Conservation (phyloP, 1,140 invertebrate genomes). For the Drosophila jambulina region DNA sequence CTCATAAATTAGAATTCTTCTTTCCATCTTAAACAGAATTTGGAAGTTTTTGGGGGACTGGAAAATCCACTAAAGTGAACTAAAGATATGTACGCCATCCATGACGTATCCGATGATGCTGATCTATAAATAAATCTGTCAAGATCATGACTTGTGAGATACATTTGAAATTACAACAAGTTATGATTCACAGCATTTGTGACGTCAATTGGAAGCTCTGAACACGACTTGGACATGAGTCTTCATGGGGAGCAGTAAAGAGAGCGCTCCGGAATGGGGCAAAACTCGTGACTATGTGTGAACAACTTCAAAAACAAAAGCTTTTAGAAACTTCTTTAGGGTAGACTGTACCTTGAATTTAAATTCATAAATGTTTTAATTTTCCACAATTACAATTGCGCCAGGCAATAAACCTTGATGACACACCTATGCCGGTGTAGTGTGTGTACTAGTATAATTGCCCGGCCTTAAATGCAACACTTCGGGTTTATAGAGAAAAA, state of each 20-base stretch:
- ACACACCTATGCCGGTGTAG: conserved; percentile 45
- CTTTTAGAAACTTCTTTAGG: conserved; percentile 33
- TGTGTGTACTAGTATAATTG: conserved; percentile 34
- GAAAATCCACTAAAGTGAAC: conserved; percentile 4
- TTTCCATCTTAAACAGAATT: neutral
- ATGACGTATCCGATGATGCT: conserved; percentile 28
- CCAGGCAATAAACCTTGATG: conserved; percentile 62
- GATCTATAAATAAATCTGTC: conserved; percentile 23
- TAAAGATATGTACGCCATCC: conserved; percentile 4
- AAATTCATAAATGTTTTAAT: conserved; percentile 16
- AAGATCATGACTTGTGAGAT: conserved; percentile 20
- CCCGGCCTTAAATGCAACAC: conserved; percentile 38
- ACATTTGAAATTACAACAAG: conserved; percentile 26
- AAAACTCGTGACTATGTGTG: conserved; percentile 63
- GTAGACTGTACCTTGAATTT: conserved; percentile 65
- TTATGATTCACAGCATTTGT: conserved; percentile 33
- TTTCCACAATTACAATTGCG: conserved; percentile 10
- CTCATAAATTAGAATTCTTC: conserved; percentile 17
- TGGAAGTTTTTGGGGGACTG: conserved; percentile 8
- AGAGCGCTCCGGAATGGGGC: neutral
- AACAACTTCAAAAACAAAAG: conserved; percentile 56
- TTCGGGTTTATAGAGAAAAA: conserved; percentile 27
- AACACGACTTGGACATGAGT: conserved; percentile 3
- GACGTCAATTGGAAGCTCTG: conserved; percentile 41
- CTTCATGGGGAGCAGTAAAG: conserved; percentile 3